phyloP scores from a whole-genome alignment of 37 sponge, comb jelly and placozoan species.

The Theonella swinhoei region DNA sequence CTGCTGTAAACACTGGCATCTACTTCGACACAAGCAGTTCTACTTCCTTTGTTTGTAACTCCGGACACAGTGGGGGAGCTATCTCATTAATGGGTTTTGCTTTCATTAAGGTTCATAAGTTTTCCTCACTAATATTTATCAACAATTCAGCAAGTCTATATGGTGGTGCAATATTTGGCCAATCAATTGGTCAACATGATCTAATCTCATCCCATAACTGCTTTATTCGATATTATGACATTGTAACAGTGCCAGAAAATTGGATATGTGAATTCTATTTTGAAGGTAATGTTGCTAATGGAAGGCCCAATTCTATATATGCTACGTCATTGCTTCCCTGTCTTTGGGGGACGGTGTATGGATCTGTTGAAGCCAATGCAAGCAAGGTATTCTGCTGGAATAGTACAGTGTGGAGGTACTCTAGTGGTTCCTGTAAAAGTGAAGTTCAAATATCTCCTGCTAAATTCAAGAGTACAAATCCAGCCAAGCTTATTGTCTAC shows the following conservation, averaged over 20 bases:
- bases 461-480: background rate
- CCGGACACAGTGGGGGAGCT: constrained; percentile 62
- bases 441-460: constrained; percentile 44
- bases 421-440: constrained; percentile 7
- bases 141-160: constrained; percentile 49
- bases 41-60: constrained; percentile 30
- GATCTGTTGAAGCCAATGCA: background rate
- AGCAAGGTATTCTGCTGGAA: constrained; percentile 60
- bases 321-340: constrained; percentile 67
- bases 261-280: constrained; percentile 57
- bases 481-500: background rate
- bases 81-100: constrained; percentile 60
- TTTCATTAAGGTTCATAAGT: constrained; percentile 20
- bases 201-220: constrained; percentile 70
- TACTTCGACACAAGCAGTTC: background rate
- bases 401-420: constrained; percentile 29
- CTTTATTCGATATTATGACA: constrained; percentile 50
- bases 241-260: background rate
- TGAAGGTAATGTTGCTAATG: constrained; percentile 34
- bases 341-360: constrained; percentile 38
- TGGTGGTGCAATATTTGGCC: constrained; percentile 72
- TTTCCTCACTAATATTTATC: constrained; percentile 6
- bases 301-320: constrained; percentile 49
- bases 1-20: constrained; percentile 14
- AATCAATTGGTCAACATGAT: constrained; percentile 48